Conservation (phyloP, 2,888 invertebrate species). For the Phytoseiulus persimilis region DNA sequence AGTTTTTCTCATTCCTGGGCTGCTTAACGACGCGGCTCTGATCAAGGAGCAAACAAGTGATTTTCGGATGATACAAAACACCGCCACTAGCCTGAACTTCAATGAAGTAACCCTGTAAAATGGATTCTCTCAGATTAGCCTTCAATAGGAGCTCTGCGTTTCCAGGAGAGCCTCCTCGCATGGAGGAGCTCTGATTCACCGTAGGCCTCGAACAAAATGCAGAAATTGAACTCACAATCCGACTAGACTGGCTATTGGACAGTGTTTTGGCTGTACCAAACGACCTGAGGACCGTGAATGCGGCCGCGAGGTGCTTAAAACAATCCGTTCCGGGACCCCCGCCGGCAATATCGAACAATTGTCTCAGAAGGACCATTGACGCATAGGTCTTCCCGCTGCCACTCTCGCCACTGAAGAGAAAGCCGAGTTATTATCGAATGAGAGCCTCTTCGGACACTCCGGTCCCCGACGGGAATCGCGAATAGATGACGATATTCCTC, state of each 20-base stretch:
- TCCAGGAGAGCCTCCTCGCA: too few species aligned
- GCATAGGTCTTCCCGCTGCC: conserved; percentile 90
- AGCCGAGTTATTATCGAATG: not conserved
- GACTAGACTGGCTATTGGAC: conserved; percentile 80
- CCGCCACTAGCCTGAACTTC: conserved; percentile 93
- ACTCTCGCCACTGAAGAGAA: conserved; percentile 59
- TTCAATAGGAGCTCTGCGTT: not conserved
- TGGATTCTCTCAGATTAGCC: conserved; percentile 40
- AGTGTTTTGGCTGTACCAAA: conserved; percentile 82
- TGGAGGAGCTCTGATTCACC: too few species aligned
- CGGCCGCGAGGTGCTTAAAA: conserved; percentile 87
- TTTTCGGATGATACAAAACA: conserved; percentile 84
- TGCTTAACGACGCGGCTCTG: conserved; percentile 75
- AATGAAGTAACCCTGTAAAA: conserved; percentile 76
- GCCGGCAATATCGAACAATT: conserved; percentile 84
- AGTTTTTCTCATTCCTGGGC: conserved; percentile 78
- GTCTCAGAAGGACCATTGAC: conserved; percentile 77
- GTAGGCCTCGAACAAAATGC: too few species aligned
- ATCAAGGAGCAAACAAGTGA: conserved; percentile 89
- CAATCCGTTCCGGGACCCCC: conserved; percentile 91
- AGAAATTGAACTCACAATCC: conserved; percentile 62
- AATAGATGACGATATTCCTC: not conserved
- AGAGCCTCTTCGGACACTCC: not conserved
- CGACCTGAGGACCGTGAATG: conserved; percentile 83
- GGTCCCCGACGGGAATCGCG: too few species aligned